Evolutionary conservation across 2,888 invertebrate species (phyloP), one percentile per base, ranked within the genome.

Genomic region (Apotomis betuletana): DNA sequence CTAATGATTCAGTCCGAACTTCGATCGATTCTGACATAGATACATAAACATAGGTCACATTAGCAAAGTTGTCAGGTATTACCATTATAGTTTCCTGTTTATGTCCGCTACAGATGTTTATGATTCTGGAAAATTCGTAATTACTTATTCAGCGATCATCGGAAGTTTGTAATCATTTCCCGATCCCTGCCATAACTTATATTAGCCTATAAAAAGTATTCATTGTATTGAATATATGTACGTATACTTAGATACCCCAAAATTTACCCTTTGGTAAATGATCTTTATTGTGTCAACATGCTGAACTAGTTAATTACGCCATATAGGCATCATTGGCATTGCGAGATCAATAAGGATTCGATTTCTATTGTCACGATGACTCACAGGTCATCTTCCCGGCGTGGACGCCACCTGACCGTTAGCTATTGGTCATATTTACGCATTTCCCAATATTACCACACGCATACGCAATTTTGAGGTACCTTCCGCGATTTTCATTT

Each of bases 1-100:
- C 62, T 63, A 72, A 72, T 72, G 71, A 67, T 67, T 72, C 67
- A 72, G 62, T 67, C 13, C 13, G 58, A 58, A 72, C 62, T 57
- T 62, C 71, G 67, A 61, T 67, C 57, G 54, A 55, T 57, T 9
- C 27, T 67, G 51, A 72, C 62, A 51, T 63, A 62, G 27, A 27
- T 59, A 63, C 9, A 36, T 12, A 58, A 13, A 63, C 52, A 5
- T 54, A 52, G 5, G 52, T 52, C 41, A 41, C 41, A 41, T 41
- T 6, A 41, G 27, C 41, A 41, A 54, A 10, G 6, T 59, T n/a
- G 5, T 41, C 3, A 59, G 38, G 2, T 41, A 41, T 13, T 44
- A 12, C 52, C 10, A 44, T 44, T 64, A 10, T 13, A 41, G 27
- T 64, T 54, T 15, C 54, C 15, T 64, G 64, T 64, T 54, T 41